phyloP scores from a whole-genome alignment of 30 jellyfish, hydroid and myxozoan genomes.

The Aurelia coerulea region DNA sequence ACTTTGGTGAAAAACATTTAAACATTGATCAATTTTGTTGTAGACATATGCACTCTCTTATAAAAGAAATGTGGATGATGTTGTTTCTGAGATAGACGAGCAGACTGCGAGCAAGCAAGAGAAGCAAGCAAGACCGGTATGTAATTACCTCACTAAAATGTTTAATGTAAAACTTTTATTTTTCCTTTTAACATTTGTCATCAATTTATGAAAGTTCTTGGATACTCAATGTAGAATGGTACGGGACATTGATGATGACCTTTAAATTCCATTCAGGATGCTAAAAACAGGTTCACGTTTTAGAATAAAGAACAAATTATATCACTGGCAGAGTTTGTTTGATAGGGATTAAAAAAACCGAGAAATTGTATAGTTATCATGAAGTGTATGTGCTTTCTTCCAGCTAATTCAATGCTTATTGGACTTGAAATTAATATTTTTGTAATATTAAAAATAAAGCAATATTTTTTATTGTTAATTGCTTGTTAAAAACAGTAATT shows the following conservation, averaged over 20 bases:
- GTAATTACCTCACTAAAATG: conserved; percentile 31
- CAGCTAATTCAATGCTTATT: too few species aligned
- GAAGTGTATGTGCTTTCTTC: too few species aligned
- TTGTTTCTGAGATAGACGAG: conserved; percentile 13
- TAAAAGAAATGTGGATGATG: conserved; percentile 52
- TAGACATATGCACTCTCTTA: conserved; percentile 18
- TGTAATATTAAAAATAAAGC: too few species aligned
- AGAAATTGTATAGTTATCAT: not conserved
- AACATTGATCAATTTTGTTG: not conserved
- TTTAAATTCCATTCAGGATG: conserved; percentile 11
- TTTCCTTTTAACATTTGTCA: not conserved
- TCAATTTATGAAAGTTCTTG: not conserved
- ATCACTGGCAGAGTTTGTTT: not conserved
- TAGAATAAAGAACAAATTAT: conserved; percentile 6
- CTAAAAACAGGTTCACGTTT: conserved; percentile 10
- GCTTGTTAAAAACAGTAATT: too few species aligned
- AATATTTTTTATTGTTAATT: too few species aligned
- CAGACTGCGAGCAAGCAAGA: conserved; percentile 37
- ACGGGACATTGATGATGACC: conserved; percentile 28
- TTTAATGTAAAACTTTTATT: conserved; percentile 16
- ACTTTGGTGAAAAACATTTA: not conserved
- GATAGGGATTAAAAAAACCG: not conserved
- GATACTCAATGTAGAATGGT: conserved; percentile 20
- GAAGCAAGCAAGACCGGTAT: conserved; percentile 57
- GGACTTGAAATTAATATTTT: too few species aligned